Base-by-base conservation (phyloP, 2,888 invertebrate genomes). In the Drosophila pseudotakahashii region DNA sequence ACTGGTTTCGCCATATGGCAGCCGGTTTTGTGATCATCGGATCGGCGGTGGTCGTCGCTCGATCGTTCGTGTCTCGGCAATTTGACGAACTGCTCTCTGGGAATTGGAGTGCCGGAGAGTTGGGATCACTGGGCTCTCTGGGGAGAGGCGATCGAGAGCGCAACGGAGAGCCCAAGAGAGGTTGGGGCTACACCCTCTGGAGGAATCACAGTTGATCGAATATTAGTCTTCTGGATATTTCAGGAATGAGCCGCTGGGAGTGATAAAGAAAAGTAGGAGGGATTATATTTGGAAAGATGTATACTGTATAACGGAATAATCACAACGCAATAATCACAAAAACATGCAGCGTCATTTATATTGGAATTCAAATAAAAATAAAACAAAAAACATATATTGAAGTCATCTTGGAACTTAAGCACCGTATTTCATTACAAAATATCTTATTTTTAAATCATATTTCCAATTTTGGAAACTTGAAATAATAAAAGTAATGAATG, bases 1-100 rank as follows among this genome's bases (percentile, higher is more conserved):
- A 90, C 90, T 90, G 86, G 89, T 89, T 90, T 89, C 72, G 59
- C 76, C 77, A 79, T 80, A 81, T 77, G 76, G 76, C 82, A 72
- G 61, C 68, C 73, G 73, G 85, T 82, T 82, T 82, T 82, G 81
- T 81, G 69, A 74, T 68, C 53, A 23, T 9, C 47, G 30, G 13
- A 14, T 44, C 14, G 41, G 14, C 26, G 13, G 7, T 19, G 23
- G n/a, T 32, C 48, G 34, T 13, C 11, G 42, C 36, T 19, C 42
- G 42, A 30, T 19, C 42, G 16, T 34, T 34, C 14, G 26, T 1
- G 14, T 11, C 4, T 55, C 36, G 64, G 59, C 23, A n/a, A 45
- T 36, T 6, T 23, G 11, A 16, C 58, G 61, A 48, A 14, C 47
- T 52, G 53, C 48, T 23, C 45, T 52, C 23, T 30, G 30, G 34